Conservation (phyloP, 2,797 vertebrate genomes). For the Poecilia picta region DNA sequence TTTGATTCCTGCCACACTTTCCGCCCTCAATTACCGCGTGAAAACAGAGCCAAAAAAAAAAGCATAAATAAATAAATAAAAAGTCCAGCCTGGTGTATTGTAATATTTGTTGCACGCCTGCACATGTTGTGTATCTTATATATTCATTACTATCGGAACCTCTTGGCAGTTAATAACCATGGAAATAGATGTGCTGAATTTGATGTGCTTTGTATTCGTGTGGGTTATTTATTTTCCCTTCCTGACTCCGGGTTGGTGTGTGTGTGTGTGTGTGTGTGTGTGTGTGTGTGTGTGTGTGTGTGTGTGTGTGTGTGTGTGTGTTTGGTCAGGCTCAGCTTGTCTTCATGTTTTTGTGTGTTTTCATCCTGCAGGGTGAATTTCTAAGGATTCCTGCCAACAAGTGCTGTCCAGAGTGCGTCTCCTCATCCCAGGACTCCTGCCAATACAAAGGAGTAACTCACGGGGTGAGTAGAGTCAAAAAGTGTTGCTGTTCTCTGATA, state of each 20-base stretch:
- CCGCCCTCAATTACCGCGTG: background rate
- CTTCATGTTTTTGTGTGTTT: conserved; percentile 27
- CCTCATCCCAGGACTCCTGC: conserved; percentile 80
- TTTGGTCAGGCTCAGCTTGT: background rate
- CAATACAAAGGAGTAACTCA: conserved; percentile 81
- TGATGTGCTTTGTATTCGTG: background rate
- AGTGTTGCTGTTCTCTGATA: background rate
- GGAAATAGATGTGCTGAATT: conserved; percentile 13
- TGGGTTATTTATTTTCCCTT: background rate
- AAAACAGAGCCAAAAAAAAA: background rate
- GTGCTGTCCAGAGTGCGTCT: conserved; percentile 90
- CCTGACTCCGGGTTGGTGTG: background rate
- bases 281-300: too few species aligned
- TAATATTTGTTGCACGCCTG: conserved; percentile 11
- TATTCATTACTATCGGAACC: conserved; percentile 4
- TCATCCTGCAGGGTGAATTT: conserved; percentile 83
- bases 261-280: conserved; percentile 12
- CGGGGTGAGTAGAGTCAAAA: conserved; percentile 81
- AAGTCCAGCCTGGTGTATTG: background rate
- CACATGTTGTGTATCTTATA: background rate
- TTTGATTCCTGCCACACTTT: background rate
- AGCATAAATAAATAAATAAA: background rate
- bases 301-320: too few species aligned
- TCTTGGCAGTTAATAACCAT: conserved; percentile 22
- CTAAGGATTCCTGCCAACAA: conserved; percentile 85